Percentiles rank a stretch among this genome's conserved stretches.
Conservation (phyloP, 2,888 invertebrate genomes). For the Drosophila imparisetae region DNA sequence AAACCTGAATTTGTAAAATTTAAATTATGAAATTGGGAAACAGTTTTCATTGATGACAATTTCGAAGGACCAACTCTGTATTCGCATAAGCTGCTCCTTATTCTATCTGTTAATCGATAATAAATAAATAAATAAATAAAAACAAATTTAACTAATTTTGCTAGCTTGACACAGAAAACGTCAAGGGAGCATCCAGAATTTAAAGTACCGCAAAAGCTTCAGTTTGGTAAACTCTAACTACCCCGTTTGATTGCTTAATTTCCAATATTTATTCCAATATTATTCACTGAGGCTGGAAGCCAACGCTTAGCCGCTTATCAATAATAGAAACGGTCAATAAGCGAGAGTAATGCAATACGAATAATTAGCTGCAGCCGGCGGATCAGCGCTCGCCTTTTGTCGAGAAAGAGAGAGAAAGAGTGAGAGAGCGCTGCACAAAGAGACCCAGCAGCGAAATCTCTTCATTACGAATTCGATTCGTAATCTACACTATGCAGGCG, state of each 20-base stretch:
- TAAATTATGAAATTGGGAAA: not conserved
- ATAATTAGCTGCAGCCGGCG: not conserved
- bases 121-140: not conserved
- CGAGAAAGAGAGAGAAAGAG: not conserved
- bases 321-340: not conserved
- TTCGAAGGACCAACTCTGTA: too few species aligned
- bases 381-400: not conserved
- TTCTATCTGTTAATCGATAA: not conserved
- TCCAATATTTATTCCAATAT: not conserved
- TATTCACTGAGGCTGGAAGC: not conserved
- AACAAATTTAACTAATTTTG: not conserved
- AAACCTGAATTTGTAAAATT: not conserved
- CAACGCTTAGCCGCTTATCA: not conserved
- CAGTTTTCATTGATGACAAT: too few species aligned
- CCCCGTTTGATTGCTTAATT: not conserved
- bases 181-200: not conserved
- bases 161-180: not conserved
- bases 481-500: not conserved
- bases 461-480: not conserved
- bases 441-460: not conserved
- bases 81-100: too few species aligned
- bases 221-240: not conserved
- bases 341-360: not conserved
- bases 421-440: not conserved
- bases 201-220: not conserved